Percentiles rank a stretch among this genome's conserved stretches.
phyloP scores from a whole-genome alignment of 2,113 vertebrate genomes.

The Apodemus speciosus region DNA sequence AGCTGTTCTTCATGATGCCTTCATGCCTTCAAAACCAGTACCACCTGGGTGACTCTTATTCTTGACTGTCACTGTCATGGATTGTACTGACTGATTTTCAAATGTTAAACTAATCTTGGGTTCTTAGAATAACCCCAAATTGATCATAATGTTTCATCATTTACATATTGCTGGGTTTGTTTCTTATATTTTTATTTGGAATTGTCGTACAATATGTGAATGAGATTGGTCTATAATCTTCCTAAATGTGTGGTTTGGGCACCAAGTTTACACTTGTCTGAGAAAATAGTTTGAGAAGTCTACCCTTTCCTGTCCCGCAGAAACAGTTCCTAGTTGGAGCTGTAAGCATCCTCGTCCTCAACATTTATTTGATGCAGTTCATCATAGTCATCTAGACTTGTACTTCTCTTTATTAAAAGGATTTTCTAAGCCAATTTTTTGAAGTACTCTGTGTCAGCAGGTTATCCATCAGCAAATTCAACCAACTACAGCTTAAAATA shows the following conservation, averaged over 20 bases:
- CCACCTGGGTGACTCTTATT: neutral
- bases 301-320: neutral
- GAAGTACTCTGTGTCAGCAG: neutral
- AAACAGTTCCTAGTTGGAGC: neutral
- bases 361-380: neutral
- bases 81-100: neutral
- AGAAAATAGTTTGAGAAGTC: neutral
- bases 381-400: neutral
- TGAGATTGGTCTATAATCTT: neutral
- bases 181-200: conserved; percentile 44
- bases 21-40: no score
- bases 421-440: neutral
- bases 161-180: neutral
- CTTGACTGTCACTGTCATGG: neutral
- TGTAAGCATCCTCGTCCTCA: neutral
- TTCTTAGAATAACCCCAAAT: conserved; percentile 27
- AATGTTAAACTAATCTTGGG: neutral
- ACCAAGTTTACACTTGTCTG: neutral
- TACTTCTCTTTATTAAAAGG: neutral
- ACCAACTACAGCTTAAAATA: neutral
- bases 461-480: neutral
- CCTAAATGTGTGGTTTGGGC: neutral
- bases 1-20: no score
- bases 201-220: neutral
- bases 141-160: neutral